Evolutionary conservation across 2,113 vertebrate genomes (phyloP).

Genomic region (Saguinus imperator): DNA sequence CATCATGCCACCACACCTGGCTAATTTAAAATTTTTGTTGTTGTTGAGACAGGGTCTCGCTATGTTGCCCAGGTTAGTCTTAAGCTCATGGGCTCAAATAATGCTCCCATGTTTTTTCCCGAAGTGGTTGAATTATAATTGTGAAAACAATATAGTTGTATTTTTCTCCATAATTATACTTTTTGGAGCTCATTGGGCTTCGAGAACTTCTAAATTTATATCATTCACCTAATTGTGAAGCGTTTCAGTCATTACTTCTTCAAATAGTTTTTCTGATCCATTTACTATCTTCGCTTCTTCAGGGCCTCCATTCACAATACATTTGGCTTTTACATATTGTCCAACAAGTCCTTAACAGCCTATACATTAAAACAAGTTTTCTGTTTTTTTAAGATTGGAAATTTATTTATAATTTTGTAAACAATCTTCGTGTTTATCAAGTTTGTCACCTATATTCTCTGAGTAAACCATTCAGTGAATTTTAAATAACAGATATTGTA

Average conservation of each 20-base stretch:
- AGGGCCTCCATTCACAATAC: too few relatives aligned
- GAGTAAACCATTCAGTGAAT: neutral
- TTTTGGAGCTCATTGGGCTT: neutral
- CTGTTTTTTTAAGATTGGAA: neutral
- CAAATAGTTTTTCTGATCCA: neutral
- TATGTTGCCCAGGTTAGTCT: too few relatives aligned
- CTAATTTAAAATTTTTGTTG: too few relatives aligned
- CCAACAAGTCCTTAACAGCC: neutral
- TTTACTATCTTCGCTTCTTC: neutral
- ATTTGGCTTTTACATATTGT: neutral
- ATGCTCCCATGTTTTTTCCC: too few relatives aligned
- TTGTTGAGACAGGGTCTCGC: too few relatives aligned
- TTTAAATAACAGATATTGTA: neutral
- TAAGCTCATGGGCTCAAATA: too few relatives aligned
- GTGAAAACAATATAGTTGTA: too few relatives aligned
- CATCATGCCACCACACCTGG: too few relatives aligned
- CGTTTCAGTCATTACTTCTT: neutral
- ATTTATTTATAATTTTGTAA: neutral
- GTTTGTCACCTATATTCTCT: neutral
- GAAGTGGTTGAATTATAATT: too few relatives aligned
- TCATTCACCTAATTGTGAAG: neutral
- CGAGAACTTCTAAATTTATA: neutral
- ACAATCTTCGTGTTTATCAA: neutral
- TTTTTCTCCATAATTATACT: neutral
- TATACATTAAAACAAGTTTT: neutral